Evolutionary conservation across 2,888 invertebrate genomes (phyloP), one percentile per base, ranked within the genome.

Genomic region (Ichneumoninae sp.): DNA sequence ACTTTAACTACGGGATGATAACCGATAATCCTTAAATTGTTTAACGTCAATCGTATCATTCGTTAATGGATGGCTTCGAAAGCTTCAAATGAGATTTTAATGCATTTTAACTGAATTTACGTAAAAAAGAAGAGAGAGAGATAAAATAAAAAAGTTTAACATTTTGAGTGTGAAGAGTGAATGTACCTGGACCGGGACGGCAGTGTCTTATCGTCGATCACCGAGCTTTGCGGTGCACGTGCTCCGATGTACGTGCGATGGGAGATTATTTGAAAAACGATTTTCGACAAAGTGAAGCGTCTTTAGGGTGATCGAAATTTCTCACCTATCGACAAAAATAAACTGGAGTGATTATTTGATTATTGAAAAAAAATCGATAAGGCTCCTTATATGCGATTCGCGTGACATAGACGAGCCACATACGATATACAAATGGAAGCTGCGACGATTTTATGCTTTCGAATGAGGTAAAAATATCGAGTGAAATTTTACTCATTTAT

Each of bases 151-250:
- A 2, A 6, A 33, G 13, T 2, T 13, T 6, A n/a, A 62, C 6
- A 62, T 6, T 62, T 30, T 5, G 62, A 16, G n/a, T 33, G 30
- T 30, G 62, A 62, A 62, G 16, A 16, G 30, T 40, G 22, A 13
- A 36, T 71, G 71, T 71, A 71, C 33, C 54, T 71, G 36, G 71
- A 71, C n/a, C n/a, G 52, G 33, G 36, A 70, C 54, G 33, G 16
- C 30, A 33, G 62, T 62, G 62, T 62, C 33, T 62, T 62, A 62
- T 62, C 7, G 16, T 62, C n/a, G 5, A 62, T 62, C 16, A 33
- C 33, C 30, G 33, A 62, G 13, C 33, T 62, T 62, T 1, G 33
- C 30, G 0, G 5, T 16, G 22, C 62, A 16, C 26, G 33, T 62
- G 62, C 16, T 62, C 16, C 33, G 62, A 62, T 33, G 5, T 13